Conservation (phyloP, 2,797 vertebrate species). For the Scleropages formosus region DNA sequence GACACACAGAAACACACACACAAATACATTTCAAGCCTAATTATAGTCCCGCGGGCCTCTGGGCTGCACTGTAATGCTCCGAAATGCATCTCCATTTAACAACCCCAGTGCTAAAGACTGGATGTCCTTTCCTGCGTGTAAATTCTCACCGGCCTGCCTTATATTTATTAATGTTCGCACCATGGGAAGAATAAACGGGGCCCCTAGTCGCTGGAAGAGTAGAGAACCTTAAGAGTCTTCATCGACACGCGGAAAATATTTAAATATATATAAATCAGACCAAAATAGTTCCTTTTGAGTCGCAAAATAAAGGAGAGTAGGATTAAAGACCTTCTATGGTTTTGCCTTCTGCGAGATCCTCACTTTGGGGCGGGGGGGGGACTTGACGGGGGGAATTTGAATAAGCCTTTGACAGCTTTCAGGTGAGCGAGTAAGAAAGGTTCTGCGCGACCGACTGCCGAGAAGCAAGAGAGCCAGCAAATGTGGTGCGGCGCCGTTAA, state of each 20-base stretch:
- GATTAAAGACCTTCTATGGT: slow-evolving; percentile 16
- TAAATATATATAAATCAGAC: neutral
- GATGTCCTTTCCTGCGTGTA: neutral
- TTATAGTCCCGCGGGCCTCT: neutral
- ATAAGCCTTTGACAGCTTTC: slow-evolving; percentile 18
- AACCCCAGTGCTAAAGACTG: neutral
- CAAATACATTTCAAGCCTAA: neutral
- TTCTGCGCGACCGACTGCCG: neutral
- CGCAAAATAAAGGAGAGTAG: neutral
- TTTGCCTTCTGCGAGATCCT: neutral
- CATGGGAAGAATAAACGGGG: neutral
- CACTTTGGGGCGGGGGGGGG: neutral
- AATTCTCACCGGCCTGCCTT: neutral
- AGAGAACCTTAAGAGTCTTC: neutral
- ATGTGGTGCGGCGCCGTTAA: neutral
- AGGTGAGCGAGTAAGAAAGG: neutral
- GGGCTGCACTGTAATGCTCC: neutral
- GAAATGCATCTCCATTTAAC: neutral
- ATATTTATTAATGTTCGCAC: neutral
- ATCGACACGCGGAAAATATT: neutral
- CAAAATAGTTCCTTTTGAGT: slow-evolving; percentile 22
- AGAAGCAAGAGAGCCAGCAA: neutral
- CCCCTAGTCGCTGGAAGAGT: too few species aligned
- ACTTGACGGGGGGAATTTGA: slow-evolving; percentile 9
- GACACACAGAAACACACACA: too few species aligned